Evolutionary conservation across 1,140 invertebrate genomes (phyloP).

Genomic region (Ptiloglossa arizonensis): DNA sequence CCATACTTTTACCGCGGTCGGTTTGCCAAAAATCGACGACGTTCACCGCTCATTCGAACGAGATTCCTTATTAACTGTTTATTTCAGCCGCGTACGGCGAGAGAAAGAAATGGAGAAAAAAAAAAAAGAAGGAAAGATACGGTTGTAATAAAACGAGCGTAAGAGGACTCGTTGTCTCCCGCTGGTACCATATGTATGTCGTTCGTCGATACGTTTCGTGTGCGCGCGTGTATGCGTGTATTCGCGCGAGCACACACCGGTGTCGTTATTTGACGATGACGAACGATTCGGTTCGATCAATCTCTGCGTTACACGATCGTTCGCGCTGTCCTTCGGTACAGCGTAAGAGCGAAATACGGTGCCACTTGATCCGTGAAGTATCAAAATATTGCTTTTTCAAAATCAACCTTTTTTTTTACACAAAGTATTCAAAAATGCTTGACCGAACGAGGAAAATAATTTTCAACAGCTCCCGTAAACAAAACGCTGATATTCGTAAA

Average conservation of each 20-base stretch:
- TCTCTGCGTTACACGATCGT: neutral
- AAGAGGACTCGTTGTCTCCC: slow-evolving; percentile 59
- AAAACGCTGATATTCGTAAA: no score
- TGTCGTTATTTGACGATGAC: neutral
- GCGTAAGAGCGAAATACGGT: neutral
- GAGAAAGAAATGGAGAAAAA: neutral
- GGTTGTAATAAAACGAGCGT: slow-evolving; percentile 39
- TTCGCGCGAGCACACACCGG: neutral
- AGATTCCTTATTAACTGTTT: slow-evolving; percentile 64
- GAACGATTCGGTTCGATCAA: slow-evolving; percentile 24
- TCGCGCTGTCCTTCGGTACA: neutral
- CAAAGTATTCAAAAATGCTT: no score
- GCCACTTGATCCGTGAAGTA: no score
- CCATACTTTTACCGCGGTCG: slow-evolving; percentile 61
- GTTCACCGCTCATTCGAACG: slow-evolving; percentile 12
- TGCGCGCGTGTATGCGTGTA: neutral
- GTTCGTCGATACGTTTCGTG: neutral
- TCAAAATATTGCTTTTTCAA: no score
- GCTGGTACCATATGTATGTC: slow-evolving; percentile 2
- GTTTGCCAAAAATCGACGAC: slow-evolving; percentile 49
- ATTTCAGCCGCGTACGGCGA: slow-evolving; percentile 37
- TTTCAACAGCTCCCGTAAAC: no score
- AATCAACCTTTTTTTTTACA: no score
- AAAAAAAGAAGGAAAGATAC: neutral
- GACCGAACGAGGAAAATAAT: no score